Base-by-base conservation (phyloP, 2,797 vertebrate genomes). In the Coccyzus lansbergi region DNA sequence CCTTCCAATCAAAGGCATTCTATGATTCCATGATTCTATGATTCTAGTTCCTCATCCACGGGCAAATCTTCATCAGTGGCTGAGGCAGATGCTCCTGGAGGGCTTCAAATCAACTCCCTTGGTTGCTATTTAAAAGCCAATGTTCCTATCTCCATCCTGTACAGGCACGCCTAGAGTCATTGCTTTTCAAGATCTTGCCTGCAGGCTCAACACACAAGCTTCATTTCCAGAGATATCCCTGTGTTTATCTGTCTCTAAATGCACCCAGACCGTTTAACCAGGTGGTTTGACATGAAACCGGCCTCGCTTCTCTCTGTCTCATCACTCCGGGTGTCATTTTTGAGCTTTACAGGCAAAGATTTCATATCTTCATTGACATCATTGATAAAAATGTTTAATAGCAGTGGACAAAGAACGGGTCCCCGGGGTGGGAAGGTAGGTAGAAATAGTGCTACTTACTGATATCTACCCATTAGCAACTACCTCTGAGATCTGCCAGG, bases 401-500 rank as follows among this genome's bases (percentile, higher is more conserved):
- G 95, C 72, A 21, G 79, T 67, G 89, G 95, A 86, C 58, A 2
- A 71, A 93, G 91, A 63, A 15, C 6, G 1, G 76, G 62, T 90
- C 95, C 90, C 91, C 1, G 1, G 65, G 89, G 83, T n/a, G 89
- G 64, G 49, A 51, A 90, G 55, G 85, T 29, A 86, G 87, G 91
- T 86, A 81, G 94, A 64, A 96, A 91, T 81, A 86, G 60, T 4
- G 33, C 72, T 91, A 51, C 90, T 88, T 83, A 90, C 93, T 71
- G 91, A 68, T 95, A 93, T 81, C 96, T 90, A 48, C 91, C 94
- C 87, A 92, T 96, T 95, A 96, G 70, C 87, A 92, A 46, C 93
- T 83, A 80, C 95, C 91, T 95, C 87, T 29, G 87, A 96, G 95
- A 92, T 83, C 92, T 95, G 95, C 95, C 76, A 85, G 83, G 90